Percentiles rank a stretch among this genome's conserved stretches.
Evolutionary conservation across 2,113 vertebrate species (phyloP).

Genomic region (Petroica traversi): DNA sequence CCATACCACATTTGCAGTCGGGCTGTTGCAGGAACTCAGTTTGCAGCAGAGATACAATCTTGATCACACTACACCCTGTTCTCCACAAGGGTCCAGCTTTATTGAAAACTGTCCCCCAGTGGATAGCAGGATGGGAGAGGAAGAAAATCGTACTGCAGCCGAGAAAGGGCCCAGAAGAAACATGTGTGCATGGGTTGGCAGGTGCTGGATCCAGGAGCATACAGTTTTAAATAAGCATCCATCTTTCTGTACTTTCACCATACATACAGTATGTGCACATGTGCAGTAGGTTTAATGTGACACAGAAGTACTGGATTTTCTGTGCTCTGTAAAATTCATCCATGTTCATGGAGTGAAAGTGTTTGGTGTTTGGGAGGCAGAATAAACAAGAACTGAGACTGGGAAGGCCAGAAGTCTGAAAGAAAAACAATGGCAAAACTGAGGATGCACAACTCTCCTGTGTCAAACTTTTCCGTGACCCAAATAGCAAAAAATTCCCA

Average conservation of each 20-base stretch:
- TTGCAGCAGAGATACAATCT: not conserved
- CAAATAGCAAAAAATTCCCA: not conserved
- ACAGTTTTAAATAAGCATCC: not conserved
- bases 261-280: not conserved
- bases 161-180: not conserved
- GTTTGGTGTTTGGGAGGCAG: not conserved
- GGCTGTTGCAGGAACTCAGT: not conserved
- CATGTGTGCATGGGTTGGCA: accelerated
- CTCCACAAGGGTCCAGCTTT: accelerated
- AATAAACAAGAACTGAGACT: not conserved
- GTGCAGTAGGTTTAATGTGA: not conserved
- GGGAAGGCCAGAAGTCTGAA: not conserved
- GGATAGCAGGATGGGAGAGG: not conserved
- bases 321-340: not conserved
- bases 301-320: not conserved
- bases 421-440: not conserved
- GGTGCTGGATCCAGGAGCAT: not conserved
- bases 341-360: not conserved
- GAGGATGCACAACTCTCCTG: accelerated
- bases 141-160: not conserved
- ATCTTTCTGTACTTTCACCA: not conserved
- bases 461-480: not conserved
- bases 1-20: accelerated
- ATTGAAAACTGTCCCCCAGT: not conserved
- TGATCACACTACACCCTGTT: not conserved